Conservation (phyloP, 2,888 invertebrate species). For the Capitulum mitella region DNA sequence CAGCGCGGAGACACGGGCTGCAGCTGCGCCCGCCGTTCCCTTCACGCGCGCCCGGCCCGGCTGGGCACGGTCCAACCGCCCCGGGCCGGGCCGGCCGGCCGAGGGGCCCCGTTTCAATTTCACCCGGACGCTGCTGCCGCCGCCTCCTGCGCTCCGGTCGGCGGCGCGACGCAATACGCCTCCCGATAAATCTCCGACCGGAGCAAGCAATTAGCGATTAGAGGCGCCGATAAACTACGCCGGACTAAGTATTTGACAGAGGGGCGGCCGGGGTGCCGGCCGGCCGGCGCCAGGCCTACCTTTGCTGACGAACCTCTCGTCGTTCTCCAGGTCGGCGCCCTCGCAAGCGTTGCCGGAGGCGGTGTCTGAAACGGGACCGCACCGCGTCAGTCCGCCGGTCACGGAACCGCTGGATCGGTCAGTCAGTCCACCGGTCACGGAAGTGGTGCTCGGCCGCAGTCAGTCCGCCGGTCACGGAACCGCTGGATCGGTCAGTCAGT, state of each 20-base stretch:
- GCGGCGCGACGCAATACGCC: not conserved
- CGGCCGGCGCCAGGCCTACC: not conserved
- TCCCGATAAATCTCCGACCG: not conserved
- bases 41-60: too few relatives aligned
- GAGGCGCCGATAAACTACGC: not conserved
- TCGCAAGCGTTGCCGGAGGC: not conserved
- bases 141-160: too few relatives aligned
- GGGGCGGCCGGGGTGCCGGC: not conserved
- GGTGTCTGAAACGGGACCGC: not conserved
- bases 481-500: too few relatives aligned
- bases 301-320: constrained; percentile 18
- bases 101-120: too few relatives aligned
- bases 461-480: not conserved
- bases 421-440: too few relatives aligned
- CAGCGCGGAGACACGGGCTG: too few relatives aligned
- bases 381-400: not conserved
- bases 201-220: constrained; percentile 23
- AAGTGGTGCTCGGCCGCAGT: too few relatives aligned
- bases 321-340: not conserved
- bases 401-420: too few relatives aligned
- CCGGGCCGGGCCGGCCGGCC: too few relatives aligned
- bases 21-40: too few relatives aligned
- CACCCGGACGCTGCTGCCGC: too few relatives aligned
- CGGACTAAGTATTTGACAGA: not conserved
- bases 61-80: too few relatives aligned